A percentile compares a stretch with the other conserved stretches of the same genome.
Evolutionary conservation across 2,888 invertebrate genomes (phyloP).

Genomic region (Phaedon cochleariae): DNA sequence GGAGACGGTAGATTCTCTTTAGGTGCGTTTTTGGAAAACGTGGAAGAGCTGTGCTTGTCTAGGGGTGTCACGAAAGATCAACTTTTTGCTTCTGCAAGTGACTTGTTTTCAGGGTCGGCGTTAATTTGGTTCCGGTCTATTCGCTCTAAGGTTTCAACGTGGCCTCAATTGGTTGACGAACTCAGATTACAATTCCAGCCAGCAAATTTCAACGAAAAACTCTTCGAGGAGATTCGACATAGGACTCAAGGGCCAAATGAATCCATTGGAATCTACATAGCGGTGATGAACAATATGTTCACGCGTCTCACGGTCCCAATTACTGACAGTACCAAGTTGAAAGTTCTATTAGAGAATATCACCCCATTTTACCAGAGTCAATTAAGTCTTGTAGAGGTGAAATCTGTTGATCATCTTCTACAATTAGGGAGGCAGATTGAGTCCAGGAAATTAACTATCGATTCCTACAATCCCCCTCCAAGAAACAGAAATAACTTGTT

Average conservation of each 20-base stretch:
- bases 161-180: constrained; percentile 8
- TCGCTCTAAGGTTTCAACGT: constrained; percentile 2
- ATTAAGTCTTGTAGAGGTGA: constrained; percentile 26
- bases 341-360: constrained; percentile 33
- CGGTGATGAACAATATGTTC: constrained; percentile 40
- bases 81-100: constrained; percentile 28
- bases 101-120: constrained; percentile 29
- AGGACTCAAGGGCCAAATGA: constrained; percentile 43
- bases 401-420: constrained; percentile 26
- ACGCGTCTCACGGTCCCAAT: constrained; percentile 28
- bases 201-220: constrained; percentile 39
- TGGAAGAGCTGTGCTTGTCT: constrained; percentile 23
- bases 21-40: constrained; percentile 27
- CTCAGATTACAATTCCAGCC: constrained; percentile 33
- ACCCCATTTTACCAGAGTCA: constrained; percentile 35
- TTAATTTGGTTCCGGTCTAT: constrained; percentile 16
- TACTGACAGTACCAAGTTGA: constrained; percentile 24
- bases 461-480: constrained; percentile 4
- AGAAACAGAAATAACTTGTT: constrained; percentile 5
- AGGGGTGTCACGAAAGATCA: constrained; percentile 23
- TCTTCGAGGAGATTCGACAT: constrained; percentile 40
- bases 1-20: constrained; percentile 18
- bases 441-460: constrained; percentile 20
- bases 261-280: constrained; percentile 41
- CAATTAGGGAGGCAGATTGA: constrained; percentile 30